A percentile compares a stretch with the other conserved stretches of the same genome.
These are phyloP conservation scores for Papilio polyxenes DNA, from an alignment of 1,140 invertebrate species.

Conservation along the genomic window DNA sequence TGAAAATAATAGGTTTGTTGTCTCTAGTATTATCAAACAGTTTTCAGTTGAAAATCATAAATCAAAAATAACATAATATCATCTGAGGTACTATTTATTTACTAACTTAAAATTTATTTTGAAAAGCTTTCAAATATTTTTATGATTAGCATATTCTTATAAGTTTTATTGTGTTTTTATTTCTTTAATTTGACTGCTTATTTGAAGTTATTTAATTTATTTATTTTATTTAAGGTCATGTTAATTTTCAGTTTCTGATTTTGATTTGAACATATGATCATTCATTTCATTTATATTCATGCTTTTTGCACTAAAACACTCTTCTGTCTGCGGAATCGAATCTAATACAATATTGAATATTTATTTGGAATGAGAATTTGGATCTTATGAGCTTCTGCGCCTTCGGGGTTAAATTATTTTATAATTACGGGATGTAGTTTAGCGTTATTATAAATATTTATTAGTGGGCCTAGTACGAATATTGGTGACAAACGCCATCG, in stretches of 20 bases:
- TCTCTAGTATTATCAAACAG: neutral
- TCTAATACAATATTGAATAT: conserved; percentile 19
- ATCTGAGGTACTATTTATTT: neutral
- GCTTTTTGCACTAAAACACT: conserved; percentile 58
- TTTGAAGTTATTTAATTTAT: neutral
- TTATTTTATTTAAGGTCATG: neutral
- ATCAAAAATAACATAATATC: neutral
- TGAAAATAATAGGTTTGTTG: neutral
- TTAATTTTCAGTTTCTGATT: neutral
- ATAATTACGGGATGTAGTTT: neutral
- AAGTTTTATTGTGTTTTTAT: neutral
- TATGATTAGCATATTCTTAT: neutral
- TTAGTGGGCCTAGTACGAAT: too few species aligned
- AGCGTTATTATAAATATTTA: neutral
- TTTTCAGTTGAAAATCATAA: neutral
- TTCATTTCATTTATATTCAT: conserved; percentile 46
- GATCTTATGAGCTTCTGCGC: conserved; percentile 24
- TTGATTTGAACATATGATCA: conserved; percentile 20
- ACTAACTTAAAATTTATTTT: neutral
- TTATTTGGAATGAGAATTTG: conserved; percentile 29
- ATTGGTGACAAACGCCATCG: too few species aligned
- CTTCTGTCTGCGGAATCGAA: conserved; percentile 53
- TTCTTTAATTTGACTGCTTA: neutral
- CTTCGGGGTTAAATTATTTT: neutral
- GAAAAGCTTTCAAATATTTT: neutral